phyloP scores from a whole-genome alignment of 2,888 invertebrate species.

The Dusona sp. region DNA sequence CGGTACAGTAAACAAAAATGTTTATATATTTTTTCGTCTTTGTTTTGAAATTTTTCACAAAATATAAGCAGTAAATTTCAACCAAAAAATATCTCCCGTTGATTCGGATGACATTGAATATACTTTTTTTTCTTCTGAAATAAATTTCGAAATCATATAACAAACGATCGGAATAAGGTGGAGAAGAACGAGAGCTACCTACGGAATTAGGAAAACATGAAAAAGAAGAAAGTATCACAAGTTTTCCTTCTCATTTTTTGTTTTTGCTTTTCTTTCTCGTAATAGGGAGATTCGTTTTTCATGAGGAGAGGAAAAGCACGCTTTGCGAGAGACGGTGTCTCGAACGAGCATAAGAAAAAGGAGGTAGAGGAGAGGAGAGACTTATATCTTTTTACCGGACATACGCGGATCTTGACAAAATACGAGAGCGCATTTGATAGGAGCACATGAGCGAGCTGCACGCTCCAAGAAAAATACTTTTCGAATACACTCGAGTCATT shows the following conservation, averaged over 20 bases:
- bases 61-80: background rate
- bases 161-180: slow-evolving; percentile 34
- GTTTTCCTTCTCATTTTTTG: background rate
- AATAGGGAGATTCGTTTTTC: background rate
- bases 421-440: slow-evolving; percentile 67
- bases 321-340: slow-evolving; percentile 13
- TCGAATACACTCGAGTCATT: background rate
- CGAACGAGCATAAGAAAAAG: slow-evolving; percentile 56
- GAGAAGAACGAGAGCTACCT: slow-evolving; percentile 75
- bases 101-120: background rate
- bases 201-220: slow-evolving; percentile 73
- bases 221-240: slow-evolving; percentile 2
- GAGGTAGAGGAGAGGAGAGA: slow-evolving; percentile 51
- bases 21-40: background rate
- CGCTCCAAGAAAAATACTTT: background rate
- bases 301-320: background rate
- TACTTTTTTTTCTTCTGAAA: background rate
- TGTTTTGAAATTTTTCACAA: background rate
- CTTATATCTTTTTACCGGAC: slow-evolving; percentile 32
- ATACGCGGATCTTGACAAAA: slow-evolving; percentile 68
- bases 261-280: background rate
- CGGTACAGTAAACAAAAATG: too few species aligned
- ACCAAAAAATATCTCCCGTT: too few species aligned
- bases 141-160: background rate
- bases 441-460: slow-evolving; percentile 61